Conservation (phyloP, 2,888 invertebrate genomes). For the Clistopyga incitator region DNA sequence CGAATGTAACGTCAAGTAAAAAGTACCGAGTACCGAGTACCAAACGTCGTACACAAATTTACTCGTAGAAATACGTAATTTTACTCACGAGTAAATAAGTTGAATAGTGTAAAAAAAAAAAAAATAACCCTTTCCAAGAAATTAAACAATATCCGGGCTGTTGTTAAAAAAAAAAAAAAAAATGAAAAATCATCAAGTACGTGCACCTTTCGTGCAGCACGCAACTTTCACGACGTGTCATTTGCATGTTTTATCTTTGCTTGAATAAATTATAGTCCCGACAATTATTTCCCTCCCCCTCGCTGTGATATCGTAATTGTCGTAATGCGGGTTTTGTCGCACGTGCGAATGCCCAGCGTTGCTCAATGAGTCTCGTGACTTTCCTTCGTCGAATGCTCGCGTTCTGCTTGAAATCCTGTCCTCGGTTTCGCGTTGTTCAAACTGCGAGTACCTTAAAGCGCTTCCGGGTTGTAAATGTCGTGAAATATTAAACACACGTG, state of each 20-base stretch:
- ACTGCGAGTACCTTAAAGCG: not conserved
- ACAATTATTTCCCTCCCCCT: not conserved
- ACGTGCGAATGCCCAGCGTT: not conserved
- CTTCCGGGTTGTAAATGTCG: not conserved
- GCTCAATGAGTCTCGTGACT: not conserved
- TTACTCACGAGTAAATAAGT: conserved; percentile 11
- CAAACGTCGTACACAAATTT: not conserved
- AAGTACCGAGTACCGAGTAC: not conserved
- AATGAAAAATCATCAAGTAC: conserved; percentile 5
- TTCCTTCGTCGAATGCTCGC: not conserved
- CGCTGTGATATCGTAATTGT: not conserved
- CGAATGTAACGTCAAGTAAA: not conserved
- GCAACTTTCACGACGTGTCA: conserved; percentile 39
- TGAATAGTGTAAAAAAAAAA: conserved; percentile 40
- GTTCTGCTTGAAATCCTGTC: not conserved
- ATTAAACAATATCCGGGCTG: conserved; percentile 51
- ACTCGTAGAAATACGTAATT: conserved; percentile 17
- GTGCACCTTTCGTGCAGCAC: conserved; percentile 49
- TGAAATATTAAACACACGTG: too few species aligned
- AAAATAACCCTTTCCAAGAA: conserved; percentile 27
- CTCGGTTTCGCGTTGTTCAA: not conserved
- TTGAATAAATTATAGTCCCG: conserved; percentile 21
- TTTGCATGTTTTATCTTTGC: conserved; percentile 38
- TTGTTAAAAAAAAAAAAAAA: conserved; percentile 10
- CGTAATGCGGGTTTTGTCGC: not conserved